Evolutionary conservation across 2,797 vertebrate species (phyloP), one percentile per base, ranked within the genome.

Genomic region (Alcedo atthis): DNA sequence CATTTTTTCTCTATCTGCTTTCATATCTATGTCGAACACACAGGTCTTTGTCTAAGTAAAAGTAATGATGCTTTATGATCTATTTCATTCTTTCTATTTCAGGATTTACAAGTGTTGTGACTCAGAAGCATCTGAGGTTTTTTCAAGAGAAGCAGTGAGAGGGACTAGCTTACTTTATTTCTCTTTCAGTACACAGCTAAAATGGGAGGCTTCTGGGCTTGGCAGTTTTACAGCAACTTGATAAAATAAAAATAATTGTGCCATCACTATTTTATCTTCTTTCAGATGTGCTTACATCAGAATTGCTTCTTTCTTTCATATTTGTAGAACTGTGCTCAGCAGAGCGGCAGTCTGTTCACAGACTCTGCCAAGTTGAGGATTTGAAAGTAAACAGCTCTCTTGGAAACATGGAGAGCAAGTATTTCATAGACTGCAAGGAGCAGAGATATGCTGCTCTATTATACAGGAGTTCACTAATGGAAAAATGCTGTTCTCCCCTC

Each of bases 191-290:
- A 8, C 73, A 43, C 28, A 81, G 76, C 68, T 76, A 20, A 91
- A 90, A 74, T 3, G 2, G 40, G 40, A 76, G 4, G 67, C 87
- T 90, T 68, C 64, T 89, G 75, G 67, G 91, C 87, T 90, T 95
- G 89, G 92, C 91, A 95, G 77, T n/a, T 95, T 81, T 93, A 94
- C 87, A 93, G 89, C 77, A 59, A 57, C 93, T 92, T 81, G 94
- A 91, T 94, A 92, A 96, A 93, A 95, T 93, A 92, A 91, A 95
- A 95, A 89, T 91, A 95, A 94, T 95, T n/a, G 7, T 94, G 74
- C 82, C 89, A 91, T 91, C 91, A 35, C 89, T 93, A 68, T 91
- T 95, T 96, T 92, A 91, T 90, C 81, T 92, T 42, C 79, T 94
- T 94, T 95, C 90, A 95, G 93, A 95, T 89, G 76, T 87, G 62